phyloP scores from a whole-genome alignment of 2,113 vertebrate genomes.

The Eidolon helvum region DNA sequence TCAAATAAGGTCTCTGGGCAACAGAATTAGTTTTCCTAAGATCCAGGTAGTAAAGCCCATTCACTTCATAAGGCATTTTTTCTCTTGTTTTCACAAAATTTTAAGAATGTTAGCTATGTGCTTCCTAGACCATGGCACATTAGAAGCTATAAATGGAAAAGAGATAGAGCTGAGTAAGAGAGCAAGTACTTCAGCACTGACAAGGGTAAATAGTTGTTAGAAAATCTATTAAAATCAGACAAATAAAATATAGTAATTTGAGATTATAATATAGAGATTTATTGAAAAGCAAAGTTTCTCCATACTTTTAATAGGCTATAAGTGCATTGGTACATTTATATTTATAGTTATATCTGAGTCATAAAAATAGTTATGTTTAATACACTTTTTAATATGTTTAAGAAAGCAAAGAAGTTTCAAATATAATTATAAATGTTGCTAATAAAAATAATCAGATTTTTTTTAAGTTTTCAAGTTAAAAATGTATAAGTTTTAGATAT shows the following conservation, averaged over 20 bases:
- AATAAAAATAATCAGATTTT: constrained; percentile 26
- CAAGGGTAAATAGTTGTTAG: constrained; percentile 22
- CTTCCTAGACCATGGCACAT: constrained; percentile 45
- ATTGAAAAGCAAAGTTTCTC: constrained; percentile 31
- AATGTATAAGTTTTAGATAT: constrained; percentile 30
- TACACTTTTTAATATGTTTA: constrained; percentile 13
- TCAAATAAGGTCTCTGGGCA: constrained; percentile 31
- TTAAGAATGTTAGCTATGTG: constrained; percentile 67
- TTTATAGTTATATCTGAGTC: constrained; percentile 27
- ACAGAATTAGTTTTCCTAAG: constrained; percentile 50
- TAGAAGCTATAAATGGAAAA: constrained; percentile 16
- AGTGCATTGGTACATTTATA: constrained; percentile 10
- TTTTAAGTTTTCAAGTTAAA: constrained; percentile 9
- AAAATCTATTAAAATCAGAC: constrained; percentile 28
- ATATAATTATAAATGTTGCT: constrained; percentile 39
- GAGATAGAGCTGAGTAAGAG: neutral
- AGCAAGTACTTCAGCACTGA: neutral
- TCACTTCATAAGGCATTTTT: constrained; percentile 42
- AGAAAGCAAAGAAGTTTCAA: constrained; percentile 18
- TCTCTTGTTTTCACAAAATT: constrained; percentile 61
- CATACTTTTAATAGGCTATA: constrained; percentile 39
- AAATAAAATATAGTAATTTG: constrained; percentile 47
- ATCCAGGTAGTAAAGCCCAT: constrained; percentile 4
- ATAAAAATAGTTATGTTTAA: constrained; percentile 59
- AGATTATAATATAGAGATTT: constrained; percentile 19